phyloP scores from a whole-genome alignment of 2,113 vertebrate genomes.

The Xerus inauris region DNA sequence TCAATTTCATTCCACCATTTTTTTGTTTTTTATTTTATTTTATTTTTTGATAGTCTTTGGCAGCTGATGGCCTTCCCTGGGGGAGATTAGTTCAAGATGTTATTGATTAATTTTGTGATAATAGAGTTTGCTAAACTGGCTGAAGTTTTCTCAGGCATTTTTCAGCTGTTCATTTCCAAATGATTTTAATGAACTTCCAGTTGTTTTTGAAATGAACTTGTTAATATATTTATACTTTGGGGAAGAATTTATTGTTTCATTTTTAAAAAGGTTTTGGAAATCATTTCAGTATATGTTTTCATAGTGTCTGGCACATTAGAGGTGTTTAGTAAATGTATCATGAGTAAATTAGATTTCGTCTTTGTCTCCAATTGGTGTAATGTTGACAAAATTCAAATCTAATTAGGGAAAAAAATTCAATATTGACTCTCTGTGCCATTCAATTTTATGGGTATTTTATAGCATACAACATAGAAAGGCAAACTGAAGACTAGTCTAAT shows the following conservation, averaged over 20 bases:
- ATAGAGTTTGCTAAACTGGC: background rate
- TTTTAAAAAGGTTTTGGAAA: background rate
- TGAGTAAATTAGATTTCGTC: background rate
- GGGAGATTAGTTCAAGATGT: constrained; percentile 40
- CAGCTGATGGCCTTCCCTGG: background rate
- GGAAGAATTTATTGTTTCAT: background rate
- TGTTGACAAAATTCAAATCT: background rate
- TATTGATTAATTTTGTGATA: constrained; percentile 52
- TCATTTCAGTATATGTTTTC: constrained; percentile 1
- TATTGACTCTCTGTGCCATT: background rate
- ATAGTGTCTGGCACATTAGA: background rate
- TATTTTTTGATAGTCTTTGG: background rate
- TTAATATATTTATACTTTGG: background rate
- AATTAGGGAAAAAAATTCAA: background rate
- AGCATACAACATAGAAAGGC: background rate
- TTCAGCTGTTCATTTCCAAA: constrained; percentile 12
- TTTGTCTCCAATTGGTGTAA: background rate
- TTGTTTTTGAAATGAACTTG: constrained; percentile 48
- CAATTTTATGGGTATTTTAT: background rate
- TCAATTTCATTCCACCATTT: background rate
- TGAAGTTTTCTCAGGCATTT: background rate
- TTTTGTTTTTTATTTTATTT: no score
- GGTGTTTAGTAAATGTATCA: background rate
- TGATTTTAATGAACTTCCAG: constrained; percentile 23
- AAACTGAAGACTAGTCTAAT: background rate